Conservation (phyloP, 2,797 vertebrate genomes). For the Gymnocypris eckloni region DNA sequence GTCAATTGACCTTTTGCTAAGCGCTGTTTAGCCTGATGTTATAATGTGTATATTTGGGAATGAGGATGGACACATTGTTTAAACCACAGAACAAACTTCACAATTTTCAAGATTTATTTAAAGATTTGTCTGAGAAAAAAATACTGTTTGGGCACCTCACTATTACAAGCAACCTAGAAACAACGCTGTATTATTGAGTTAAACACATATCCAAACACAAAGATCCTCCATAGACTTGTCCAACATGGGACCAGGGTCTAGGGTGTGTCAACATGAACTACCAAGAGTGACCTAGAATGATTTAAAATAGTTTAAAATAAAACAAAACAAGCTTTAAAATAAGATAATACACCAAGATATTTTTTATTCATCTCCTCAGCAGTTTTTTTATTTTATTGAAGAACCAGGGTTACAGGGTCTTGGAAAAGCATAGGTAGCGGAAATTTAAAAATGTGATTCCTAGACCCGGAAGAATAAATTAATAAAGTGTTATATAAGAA, state of each 20-base stretch:
- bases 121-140: neutral
- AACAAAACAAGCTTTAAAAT: neutral
- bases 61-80: neutral
- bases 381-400: neutral
- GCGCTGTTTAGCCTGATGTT: neutral
- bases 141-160: neutral
- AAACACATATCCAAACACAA: neutral
- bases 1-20: neutral
- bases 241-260: neutral
- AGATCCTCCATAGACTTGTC: no score
- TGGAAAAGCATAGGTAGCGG: neutral
- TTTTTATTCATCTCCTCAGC: neutral
- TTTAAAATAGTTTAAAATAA: neutral
- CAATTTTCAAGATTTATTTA: constrained; percentile 6
- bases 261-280: neutral
- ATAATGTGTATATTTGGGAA: neutral
- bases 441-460: neutral
- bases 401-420: neutral
- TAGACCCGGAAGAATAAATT: neutral
- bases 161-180: neutral
- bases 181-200: neutral
- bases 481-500: neutral
- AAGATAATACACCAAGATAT: neutral
- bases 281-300: neutral
- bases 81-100: neutral